Base-by-base conservation (phyloP, 2,888 invertebrate species). In the Dermolepida albohirtum region DNA sequence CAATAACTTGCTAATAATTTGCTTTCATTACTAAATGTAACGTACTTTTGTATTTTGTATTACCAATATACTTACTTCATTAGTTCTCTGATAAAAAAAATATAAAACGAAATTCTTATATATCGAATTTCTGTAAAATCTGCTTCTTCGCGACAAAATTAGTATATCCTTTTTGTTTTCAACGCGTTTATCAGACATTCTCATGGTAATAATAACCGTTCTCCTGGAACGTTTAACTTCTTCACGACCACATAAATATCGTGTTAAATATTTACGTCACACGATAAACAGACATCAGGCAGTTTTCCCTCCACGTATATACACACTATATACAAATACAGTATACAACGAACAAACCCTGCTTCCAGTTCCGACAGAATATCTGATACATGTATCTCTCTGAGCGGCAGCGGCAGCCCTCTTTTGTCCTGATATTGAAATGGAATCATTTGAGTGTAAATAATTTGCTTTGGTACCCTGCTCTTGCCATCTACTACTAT, bases 391-490 rank as follows among this genome's bases (percentile, higher is more conserved):
- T 80, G 78, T 78, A 80, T 80, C 79, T 77, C 75, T 71, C 75
- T 71, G 76, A 74, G 72, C 74, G 72, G 64, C 63, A 62, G 54
- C 66, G 65, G 71, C 71, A 67, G 67, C 85, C 86, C 85, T 86
- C 86, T 86, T 87, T 87, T 87, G 86, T 87, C 85, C 86, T 84
- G 86, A 86, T 87, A 87, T 88, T 88, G 87, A 87, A 89, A 89
- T 88, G 87, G 88, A 88, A 86, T 87, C 89, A 87, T 89, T 89
- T 88, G 87, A 87, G 86, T 86, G 89, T 88, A 85, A 89, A 85
- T 89, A 89, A 89, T 88, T 87, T 87, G 87, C 87, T 87, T 87
- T 87, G 85, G 85, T 82, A 80, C 79, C 79, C 79, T 62, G 69
- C 65, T 57, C 68, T 49, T 66, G 66, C 66, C 57, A 47, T 59